Base-by-base conservation (phyloP, 64 coral and sea anemone species). In the Montipora cactus region DNA sequence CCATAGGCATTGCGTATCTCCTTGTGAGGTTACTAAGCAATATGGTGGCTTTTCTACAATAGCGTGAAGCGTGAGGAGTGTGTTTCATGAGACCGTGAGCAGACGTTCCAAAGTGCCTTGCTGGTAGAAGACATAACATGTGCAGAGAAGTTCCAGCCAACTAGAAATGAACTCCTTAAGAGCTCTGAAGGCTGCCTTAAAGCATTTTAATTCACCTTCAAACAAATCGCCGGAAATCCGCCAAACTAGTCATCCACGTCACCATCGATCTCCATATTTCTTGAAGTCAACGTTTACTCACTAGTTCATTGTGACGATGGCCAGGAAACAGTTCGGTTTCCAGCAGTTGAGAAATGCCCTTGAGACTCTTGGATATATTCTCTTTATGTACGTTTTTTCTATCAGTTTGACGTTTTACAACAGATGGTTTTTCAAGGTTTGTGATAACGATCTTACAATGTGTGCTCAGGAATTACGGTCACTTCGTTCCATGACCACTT, bases 331-430 rank as follows among this genome's bases (percentile, higher is more conserved):
- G 19, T 98, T 98, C 47, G 96, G 96, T 20, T 98, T 98, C 47
- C 93, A 98, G 72, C 96, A 98, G 20, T 87, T 98, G 15, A 50
- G 78, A 7, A 25, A 66, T 57, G 92, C 89, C 47, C 18, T 87
- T 3, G 96, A 87, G 78, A 99, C 89, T 18, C 47, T 94, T 28
- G 87, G 68, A 49, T 89, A 88, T 19, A 93, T 99, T 8, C 13
- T 92, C 70, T 94, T 99, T n/a, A 94, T 99, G 87, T 99, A 99
- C 25, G 90, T 93, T 16, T 99, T 96, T 28, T 99, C 98, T 19
- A 99, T 99, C 75, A 99, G 98, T 62, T 75, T 99, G 28, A 99
- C 98, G 6, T 99, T 99, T 80, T 99, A 99, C 64, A 99, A 99
- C 55, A 99, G 89, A 92, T 99, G 95, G 98, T 86, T 99, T 64